Conservation (phyloP, 2,888 invertebrate genomes). For the Lasioglossum zephyrum region DNA sequence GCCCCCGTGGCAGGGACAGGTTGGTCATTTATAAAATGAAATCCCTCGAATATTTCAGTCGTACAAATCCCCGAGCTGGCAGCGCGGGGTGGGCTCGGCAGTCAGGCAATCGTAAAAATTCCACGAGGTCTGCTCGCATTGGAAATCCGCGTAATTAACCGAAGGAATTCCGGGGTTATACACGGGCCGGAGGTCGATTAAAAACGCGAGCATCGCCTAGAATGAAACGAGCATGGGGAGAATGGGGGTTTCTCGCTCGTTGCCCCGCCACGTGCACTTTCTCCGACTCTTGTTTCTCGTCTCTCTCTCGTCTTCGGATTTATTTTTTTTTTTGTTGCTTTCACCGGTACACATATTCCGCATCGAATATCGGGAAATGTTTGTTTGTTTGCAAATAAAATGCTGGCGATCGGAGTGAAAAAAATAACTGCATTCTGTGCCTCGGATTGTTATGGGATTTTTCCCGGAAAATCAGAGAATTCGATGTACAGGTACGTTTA, state of each 20-base stretch:
- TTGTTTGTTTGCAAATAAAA: constrained; percentile 3
- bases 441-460: not conserved
- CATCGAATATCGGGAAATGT: not conserved
- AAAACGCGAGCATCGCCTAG: constrained; percentile 75
- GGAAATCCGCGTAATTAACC: constrained; percentile 84
- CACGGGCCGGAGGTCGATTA: constrained; percentile 74
- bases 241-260: constrained; percentile 32
- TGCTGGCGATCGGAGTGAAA: not conserved
- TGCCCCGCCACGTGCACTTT: constrained; percentile 14
- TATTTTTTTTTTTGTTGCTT: constrained; percentile 24
- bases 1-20: constrained; percentile 70
- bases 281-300: not conserved
- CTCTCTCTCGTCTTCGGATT: constrained; percentile 48
- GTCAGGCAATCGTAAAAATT: constrained; percentile 81
- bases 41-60: constrained; percentile 77
- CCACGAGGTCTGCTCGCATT: constrained; percentile 79
- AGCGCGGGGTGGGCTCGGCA: constrained; percentile 49
- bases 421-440: not conserved
- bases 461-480: not conserved
- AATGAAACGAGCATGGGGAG: constrained; percentile 34
- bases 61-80: constrained; percentile 64
- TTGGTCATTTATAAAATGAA: constrained; percentile 76
- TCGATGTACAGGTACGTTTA: not conserved
- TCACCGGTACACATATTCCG: constrained; percentile 32
- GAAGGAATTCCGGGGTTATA: constrained; percentile 79